These are phyloP conservation scores for Silvanus unidentatus DNA, from an alignment of 2,888 invertebrate genomes.

Conservation along the genomic window DNA sequence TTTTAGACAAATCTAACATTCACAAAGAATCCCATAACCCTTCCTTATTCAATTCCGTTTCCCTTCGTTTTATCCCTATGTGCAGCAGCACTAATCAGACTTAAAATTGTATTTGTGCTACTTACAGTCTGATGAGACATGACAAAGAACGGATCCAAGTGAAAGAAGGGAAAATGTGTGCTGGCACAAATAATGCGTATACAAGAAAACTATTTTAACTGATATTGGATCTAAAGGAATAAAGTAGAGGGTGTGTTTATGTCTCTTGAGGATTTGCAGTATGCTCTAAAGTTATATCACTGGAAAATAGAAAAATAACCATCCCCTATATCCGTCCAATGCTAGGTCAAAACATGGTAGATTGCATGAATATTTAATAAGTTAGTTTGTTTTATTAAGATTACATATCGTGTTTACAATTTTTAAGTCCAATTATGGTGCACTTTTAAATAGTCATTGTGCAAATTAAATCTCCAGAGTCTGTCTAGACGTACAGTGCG, in stretches of 20 bases:
- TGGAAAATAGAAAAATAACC: conserved; percentile 40
- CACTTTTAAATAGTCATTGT: conserved; percentile 8
- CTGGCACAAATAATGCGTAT: conserved; percentile 31
- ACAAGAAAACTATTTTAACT: conserved; percentile 39
- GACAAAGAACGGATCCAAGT: background rate
- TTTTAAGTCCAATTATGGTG: conserved; percentile 1
- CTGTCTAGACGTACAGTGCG: conserved; percentile 19
- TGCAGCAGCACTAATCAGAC: no score
- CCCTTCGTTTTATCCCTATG: background rate
- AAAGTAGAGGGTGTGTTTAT: conserved; percentile 21
- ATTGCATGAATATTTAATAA: background rate
- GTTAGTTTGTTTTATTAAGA: conserved; percentile 2
- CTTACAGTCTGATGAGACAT: no score
- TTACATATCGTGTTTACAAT: background rate
- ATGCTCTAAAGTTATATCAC: conserved; percentile 35
- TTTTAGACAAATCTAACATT: conserved; percentile 2
- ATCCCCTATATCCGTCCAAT: no score
- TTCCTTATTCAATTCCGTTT: background rate
- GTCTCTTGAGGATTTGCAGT: conserved; percentile 30
- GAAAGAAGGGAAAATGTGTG: background rate
- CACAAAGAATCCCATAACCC: conserved; percentile 1
- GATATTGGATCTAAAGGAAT: conserved; percentile 33
- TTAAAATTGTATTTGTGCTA: no score
- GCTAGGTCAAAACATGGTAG: conserved; percentile 21
- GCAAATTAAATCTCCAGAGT: conserved; percentile 12